A percentile compares a stretch with the other conserved stretches of the same genome.
Conservation (phyloP, 1,140 invertebrate genomes). For the Cyrtorhinus lividipennis region DNA sequence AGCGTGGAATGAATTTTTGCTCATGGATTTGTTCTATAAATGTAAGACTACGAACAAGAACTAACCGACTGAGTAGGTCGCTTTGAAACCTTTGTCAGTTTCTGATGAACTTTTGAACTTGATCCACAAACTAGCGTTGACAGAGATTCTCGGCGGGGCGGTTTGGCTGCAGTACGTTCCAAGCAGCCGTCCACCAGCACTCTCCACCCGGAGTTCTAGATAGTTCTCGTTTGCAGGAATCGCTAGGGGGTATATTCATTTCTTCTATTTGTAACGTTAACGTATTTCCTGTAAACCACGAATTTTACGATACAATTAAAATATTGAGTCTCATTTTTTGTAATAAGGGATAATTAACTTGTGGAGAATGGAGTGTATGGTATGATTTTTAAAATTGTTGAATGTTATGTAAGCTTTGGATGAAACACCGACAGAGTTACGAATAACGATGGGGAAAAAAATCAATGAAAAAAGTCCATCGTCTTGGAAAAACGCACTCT, state of each 20-base stretch:
- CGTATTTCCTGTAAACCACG: constrained; percentile 44
- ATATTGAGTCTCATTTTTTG: too few relatives aligned
- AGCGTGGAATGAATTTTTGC: neutral
- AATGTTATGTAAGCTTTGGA: too few relatives aligned
- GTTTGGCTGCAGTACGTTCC: constrained; percentile 54
- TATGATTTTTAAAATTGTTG: too few relatives aligned
- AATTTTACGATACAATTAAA: too few relatives aligned
- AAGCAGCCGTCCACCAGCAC: constrained; percentile 45
- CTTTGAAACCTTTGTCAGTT: constrained; percentile 57
- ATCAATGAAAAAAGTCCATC: too few relatives aligned
- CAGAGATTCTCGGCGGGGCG: constrained; percentile 39
- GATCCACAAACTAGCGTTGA: constrained; percentile 51
- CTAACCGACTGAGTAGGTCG: constrained; percentile 52
- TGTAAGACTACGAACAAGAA: constrained; percentile 16
- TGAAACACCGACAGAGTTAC: too few relatives aligned
- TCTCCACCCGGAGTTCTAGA: constrained; percentile 55
- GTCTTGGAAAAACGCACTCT: too few relatives aligned
- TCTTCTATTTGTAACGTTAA: constrained; percentile 45
- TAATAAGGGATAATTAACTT: too few relatives aligned
- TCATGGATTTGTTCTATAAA: neutral
- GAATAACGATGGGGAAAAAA: too few relatives aligned
- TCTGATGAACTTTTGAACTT: constrained; percentile 61
- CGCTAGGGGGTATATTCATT: constrained; percentile 53
- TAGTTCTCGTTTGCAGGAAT: constrained; percentile 71
- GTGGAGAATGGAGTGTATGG: too few relatives aligned